Evolutionary conservation across 1,140 invertebrate species (phyloP).

Genomic region (Meloidogyne chitwoodi): DNA sequence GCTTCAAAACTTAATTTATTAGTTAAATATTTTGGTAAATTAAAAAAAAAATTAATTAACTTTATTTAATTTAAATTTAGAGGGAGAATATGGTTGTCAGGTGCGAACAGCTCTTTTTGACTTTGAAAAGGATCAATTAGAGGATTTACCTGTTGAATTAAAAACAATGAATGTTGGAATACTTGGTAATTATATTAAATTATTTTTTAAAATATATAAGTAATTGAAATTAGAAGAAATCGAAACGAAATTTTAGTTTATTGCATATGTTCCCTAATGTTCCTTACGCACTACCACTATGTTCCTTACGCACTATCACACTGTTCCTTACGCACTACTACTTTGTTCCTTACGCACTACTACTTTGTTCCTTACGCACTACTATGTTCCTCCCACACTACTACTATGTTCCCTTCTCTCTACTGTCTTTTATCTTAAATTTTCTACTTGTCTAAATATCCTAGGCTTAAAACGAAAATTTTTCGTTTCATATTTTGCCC

Average conservation of each 20-base stretch:
- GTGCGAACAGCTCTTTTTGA: slow-evolving; percentile 50
- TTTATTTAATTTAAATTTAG: slow-evolving; percentile 33
- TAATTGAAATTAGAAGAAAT: too few species aligned
- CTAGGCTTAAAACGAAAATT: too few species aligned
- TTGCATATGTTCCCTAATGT: too few species aligned
- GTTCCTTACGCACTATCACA: neutral
- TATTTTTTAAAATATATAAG: neutral
- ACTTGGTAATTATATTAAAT: slow-evolving; percentile 62
- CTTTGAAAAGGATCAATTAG: slow-evolving; percentile 51
- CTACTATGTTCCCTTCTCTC: too few species aligned
- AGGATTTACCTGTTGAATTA: slow-evolving; percentile 66
- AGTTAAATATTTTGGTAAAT: slow-evolving; percentile 74
- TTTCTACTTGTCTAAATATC: too few species aligned
- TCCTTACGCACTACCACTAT: neutral
- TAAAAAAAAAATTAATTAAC: neutral
- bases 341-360: too few species aligned
- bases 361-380: too few species aligned
- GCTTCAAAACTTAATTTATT: slow-evolving; percentile 75
- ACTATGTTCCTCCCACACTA: neutral
- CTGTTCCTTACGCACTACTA: too few species aligned
- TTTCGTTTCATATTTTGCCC: too few species aligned
- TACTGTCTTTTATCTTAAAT: too few species aligned
- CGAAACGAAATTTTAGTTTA: too few species aligned
- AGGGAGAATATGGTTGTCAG: slow-evolving; percentile 44
- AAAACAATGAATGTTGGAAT: slow-evolving; percentile 79